Evolutionary conservation across 2,113 vertebrate species (phyloP), one percentile per base, ranked within the genome.

Genomic region (Zosterops japonicus): DNA sequence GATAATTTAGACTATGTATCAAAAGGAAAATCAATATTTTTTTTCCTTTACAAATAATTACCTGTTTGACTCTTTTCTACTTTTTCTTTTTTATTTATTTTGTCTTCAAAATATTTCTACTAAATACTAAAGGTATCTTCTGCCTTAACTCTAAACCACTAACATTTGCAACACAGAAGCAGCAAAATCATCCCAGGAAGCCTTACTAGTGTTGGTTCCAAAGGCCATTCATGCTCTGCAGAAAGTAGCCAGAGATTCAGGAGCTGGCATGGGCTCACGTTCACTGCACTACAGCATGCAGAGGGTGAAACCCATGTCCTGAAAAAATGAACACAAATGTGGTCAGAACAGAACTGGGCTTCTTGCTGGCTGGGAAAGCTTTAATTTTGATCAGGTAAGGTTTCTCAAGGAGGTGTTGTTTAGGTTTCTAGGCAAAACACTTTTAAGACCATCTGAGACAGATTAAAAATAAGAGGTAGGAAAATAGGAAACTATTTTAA

Each of bases 1-100:
- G 97, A 98, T 98, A 98, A 98, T 98, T 98, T 98, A 98, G 97
- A 96, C 97, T 96, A 98, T 98, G 97, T 98, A 98, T 98, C 98
- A 98, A 98, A 98, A 97, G 96, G 91, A 97, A 98, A 98, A 98
- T 98, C 98, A 97, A 98, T 98, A 98, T 75, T 94, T 98, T 98
- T 98, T 98, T 98, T 98, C 97, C 97, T 96, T 98, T 98, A 97
- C 97, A 97, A 98, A 98, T 98, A 98, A 98, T 97, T 98, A 98
- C 96, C 91, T 97, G 79, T 94, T 98, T 96, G 97, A 98, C 92
- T 97, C 85, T 90, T 96, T 97, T 71, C 85, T 87, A 96, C 96
- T 97, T 97, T 95, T 97, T 98, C 97, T 97, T 96, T 98, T 98
- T 98, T 97, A 97, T 98, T 97, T 98, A 97, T 98, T 98, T 98